Evolutionary conservation across 2,888 invertebrate species (phyloP).

Genomic region (Epinotia nisella): DNA sequence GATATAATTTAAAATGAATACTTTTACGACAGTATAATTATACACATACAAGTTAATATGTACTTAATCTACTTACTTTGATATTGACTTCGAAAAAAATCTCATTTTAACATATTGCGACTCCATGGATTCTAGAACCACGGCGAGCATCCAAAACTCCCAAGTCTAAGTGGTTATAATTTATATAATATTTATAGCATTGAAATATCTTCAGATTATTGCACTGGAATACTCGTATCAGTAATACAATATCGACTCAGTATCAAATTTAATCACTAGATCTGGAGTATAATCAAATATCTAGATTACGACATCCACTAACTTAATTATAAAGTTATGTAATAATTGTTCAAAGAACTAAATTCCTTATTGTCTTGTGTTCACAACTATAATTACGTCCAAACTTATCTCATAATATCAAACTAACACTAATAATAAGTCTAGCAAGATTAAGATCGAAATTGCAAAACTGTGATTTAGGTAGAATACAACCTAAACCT

Average conservation of each 20-base stretch:
- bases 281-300: not conserved
- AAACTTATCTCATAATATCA: conserved; percentile 22
- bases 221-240: not conserved
- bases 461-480: conserved; percentile 42
- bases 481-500: conserved; percentile 46
- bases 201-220: not conserved
- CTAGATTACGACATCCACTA: not conserved
- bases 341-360: conserved; percentile 1
- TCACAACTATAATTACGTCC: conserved; percentile 16
- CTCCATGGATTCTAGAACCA: too few relatives aligned
- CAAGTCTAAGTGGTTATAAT: too few relatives aligned
- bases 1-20: too few relatives aligned
- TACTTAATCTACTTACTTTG: too few relatives aligned
- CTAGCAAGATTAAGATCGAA: conserved; percentile 23
- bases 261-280: not conserved
- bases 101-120: too few relatives aligned
- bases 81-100: too few relatives aligned
- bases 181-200: not conserved
- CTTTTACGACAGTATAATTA: too few relatives aligned
- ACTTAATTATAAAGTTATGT: conserved; percentile 5
- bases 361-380: not conserved
- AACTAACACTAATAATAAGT: conserved; percentile 12
- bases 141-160: too few relatives aligned
- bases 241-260: not conserved
- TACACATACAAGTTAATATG: too few relatives aligned